Percentiles rank a stretch among this genome's conserved stretches.
Conservation (phyloP, 2,113 vertebrate genomes). For the Rhinoderma darwinii region DNA sequence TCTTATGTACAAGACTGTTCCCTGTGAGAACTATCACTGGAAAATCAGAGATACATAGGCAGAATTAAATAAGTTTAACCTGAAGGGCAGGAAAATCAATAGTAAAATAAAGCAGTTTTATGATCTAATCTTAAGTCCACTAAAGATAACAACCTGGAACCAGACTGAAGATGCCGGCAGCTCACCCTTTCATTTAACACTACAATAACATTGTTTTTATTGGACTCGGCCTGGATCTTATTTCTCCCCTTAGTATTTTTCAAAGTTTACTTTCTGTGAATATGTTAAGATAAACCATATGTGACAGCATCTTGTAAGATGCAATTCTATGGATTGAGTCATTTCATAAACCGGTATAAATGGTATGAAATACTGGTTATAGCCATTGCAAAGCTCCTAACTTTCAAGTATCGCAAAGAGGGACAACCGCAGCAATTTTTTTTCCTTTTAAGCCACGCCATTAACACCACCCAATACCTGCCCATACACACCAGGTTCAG, state of each 20-base stretch:
- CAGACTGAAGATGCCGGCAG: not conserved
- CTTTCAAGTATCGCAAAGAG: too few species aligned
- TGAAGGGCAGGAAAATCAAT: slow-evolving; percentile 29
- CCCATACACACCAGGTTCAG: too few species aligned
- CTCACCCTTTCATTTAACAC: not conserved
- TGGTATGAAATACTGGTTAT: not conserved
- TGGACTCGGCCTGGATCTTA: not conserved
- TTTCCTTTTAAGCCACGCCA: too few species aligned
- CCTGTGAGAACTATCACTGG: not conserved
- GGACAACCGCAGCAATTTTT: too few species aligned
- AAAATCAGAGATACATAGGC: slow-evolving; percentile 5
- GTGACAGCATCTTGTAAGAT: not conserved
- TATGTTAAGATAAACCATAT: not conserved
- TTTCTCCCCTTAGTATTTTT: not conserved
- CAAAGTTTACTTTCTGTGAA: not conserved
- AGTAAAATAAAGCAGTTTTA: slow-evolving; percentile 31
- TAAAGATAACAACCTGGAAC: slow-evolving; percentile 41
- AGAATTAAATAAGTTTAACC: not conserved
- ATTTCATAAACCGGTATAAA: not conserved
- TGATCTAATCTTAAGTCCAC: slow-evolving; percentile 30
- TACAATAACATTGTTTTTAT: not conserved
- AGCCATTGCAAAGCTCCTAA: too few species aligned
- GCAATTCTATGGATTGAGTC: not conserved
- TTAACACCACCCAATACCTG: too few species aligned
- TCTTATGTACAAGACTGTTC: not conserved